Evolutionary conservation across 2,797 vertebrate genomes (phyloP).

Genomic region (Geotria australis): DNA sequence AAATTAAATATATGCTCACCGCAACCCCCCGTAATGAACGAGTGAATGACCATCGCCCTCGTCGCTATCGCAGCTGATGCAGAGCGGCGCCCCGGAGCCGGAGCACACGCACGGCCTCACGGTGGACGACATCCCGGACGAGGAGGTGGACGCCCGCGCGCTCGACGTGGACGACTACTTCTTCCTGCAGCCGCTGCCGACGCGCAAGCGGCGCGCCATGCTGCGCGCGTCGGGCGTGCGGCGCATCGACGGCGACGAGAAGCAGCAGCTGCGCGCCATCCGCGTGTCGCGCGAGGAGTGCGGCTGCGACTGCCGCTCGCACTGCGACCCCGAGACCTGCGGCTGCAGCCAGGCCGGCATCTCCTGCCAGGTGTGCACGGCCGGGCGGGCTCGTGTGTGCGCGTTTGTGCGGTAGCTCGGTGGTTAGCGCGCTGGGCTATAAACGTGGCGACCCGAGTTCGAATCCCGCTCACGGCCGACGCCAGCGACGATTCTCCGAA

Average conservation of each 20-base stretch:
- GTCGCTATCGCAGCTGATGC: conserved; percentile 30
- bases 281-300: conserved; percentile 74
- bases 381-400: too few species aligned
- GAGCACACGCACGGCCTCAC: conserved; percentile 47
- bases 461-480: too few species aligned
- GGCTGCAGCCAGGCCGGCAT: conserved; percentile 83
- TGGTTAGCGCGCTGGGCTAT: too few species aligned
- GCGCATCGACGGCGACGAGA: conserved; percentile 68
- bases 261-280: conserved; percentile 56
- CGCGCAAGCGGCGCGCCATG: conserved; percentile 48
- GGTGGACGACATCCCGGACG: conserved; percentile 58
- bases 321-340: conserved; percentile 68
- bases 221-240: conserved; percentile 57
- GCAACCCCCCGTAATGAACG: too few species aligned
- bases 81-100: conserved; percentile 57
- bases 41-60: not conserved
- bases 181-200: conserved; percentile 67
- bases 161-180: conserved; percentile 81
- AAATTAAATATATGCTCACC: too few species aligned
- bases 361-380: conserved; percentile 48
- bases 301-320: conserved; percentile 65
- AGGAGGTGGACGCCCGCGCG: conserved; percentile 56
- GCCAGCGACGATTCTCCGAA: too few species aligned
- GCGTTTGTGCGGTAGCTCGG: too few species aligned
- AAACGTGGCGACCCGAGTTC: too few species aligned